These are phyloP conservation scores for Eupithecia abbreviata DNA, from an alignment of 2,888 invertebrate species.

Conservation along the genomic window DNA sequence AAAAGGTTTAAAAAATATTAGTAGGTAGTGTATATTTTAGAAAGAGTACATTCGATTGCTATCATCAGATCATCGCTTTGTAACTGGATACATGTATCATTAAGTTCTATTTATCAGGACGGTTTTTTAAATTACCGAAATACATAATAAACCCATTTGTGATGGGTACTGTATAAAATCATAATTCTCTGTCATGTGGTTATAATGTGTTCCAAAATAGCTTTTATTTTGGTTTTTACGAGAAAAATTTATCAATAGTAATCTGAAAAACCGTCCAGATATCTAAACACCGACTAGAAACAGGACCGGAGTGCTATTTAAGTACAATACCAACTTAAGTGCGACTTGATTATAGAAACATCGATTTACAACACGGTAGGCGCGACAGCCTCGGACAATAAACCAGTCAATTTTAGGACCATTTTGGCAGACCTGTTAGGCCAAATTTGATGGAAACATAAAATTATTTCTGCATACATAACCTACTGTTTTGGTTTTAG, in stretches of 20 bases:
- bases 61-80: conserved; percentile 29
- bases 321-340: conserved; percentile 57
- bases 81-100: conserved; percentile 14
- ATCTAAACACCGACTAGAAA: conserved; percentile 48
- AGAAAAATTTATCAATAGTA: background rate
- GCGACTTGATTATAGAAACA: conserved; percentile 53
- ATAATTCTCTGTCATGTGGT: background rate
- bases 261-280: conserved; percentile 40
- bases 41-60: conserved; percentile 17
- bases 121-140: conserved; percentile 38
- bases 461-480: background rate
- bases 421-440: conserved; percentile 13
- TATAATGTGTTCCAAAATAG: background rate
- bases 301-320: conserved; percentile 65
- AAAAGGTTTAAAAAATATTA: background rate
- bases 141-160: background rate
- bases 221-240: background rate
- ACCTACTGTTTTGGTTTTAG: background rate
- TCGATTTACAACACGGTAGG: conserved; percentile 56
- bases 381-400: conserved; percentile 68
- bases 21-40: background rate
- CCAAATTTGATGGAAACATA: background rate
- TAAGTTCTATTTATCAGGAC: conserved; percentile 31
- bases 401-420: conserved; percentile 10
- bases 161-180: background rate